Base-by-base conservation (phyloP, 2,113 vertebrate genomes). In the Maccullochella peelii region DNA sequence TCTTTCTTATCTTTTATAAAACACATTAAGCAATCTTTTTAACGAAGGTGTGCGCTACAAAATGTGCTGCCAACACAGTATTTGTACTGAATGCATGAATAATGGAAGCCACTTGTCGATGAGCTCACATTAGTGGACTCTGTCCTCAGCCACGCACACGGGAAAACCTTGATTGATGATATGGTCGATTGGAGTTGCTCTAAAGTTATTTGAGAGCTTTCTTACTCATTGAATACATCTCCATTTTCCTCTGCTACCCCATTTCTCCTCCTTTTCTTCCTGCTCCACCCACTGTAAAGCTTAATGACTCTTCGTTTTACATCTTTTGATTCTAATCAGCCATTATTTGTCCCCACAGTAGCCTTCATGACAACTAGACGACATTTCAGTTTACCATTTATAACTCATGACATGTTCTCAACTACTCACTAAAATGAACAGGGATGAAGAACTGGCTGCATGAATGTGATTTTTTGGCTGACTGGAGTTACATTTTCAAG, bases 151-250 rank as follows among this genome's bases (percentile, higher is more conserved):
- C n/a, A 16, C 57, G 21, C 62, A 33, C 47, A 49, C 5, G 16
- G 54, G 61, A 30, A 83, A 80, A 73, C 42, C 9, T 33, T 70
- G 65, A 70, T 66, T 81, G 74, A 88, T 73, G 73, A 69, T 65
- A 52, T 12, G 27, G 25, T 85, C 82, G 50, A 61, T 44, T 52
- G 61, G 36, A 67, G 74, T 69, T 38, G 27, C 52, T 78, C 61
- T 59, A 16, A 78, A 83, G 57, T 77, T 75, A 57, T 84, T 42
- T 49, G 40, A 83, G 49, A 61, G 77, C 44, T 69, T 73, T 30
- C 38, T 21, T 47, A 27, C 25, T 66, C 65, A 68, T 58, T 72
- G 30, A 42, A 33, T 54, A 33, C n/a, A 12, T 54, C 27, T 79
- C 72, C 16, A 54, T 71, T 52, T 71, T 59, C 72, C 49, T 57